Conservation (phyloP, 2,888 invertebrate species). For the Archaeoteleia sp. region DNA sequence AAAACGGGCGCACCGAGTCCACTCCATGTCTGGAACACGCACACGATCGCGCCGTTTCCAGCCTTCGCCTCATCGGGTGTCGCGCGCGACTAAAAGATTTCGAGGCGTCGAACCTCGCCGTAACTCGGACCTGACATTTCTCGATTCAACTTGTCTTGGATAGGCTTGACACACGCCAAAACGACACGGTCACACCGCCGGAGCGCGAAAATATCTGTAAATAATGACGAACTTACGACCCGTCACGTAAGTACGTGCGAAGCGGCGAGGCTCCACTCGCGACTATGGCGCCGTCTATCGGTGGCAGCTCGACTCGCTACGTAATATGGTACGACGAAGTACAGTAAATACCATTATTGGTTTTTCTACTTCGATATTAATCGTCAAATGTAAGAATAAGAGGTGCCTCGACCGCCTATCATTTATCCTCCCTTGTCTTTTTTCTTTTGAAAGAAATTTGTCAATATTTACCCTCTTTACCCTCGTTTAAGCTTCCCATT, state of each 20-base stretch:
- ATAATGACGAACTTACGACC: slow-evolving; percentile 36
- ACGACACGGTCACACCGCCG: slow-evolving; percentile 41
- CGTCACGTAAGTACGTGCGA: slow-evolving; percentile 37
- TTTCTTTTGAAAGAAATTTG: no score
- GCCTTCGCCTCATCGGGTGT: slow-evolving; percentile 11
- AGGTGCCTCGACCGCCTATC: no score
- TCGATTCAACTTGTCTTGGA: slow-evolving; percentile 7
- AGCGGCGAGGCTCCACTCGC: slow-evolving; percentile 47
- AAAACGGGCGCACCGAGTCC: slow-evolving; percentile 63
- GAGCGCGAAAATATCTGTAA: slow-evolving; percentile 45
- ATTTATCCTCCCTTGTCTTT: no score
- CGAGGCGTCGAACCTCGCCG: slow-evolving; percentile 26
- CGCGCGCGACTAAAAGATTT: slow-evolving; percentile 21
- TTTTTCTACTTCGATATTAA: no score
- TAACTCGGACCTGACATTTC: slow-evolving; percentile 20
- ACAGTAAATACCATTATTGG: no score
- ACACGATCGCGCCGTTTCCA: slow-evolving; percentile 53
- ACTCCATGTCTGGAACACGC: slow-evolving; percentile 64
- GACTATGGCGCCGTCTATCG: slow-evolving; percentile 33
- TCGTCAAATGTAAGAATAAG: no score
- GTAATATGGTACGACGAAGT: no score
- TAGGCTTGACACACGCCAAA: slow-evolving; percentile 22
- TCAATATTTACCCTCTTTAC: no score
- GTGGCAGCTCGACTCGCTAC: no score
- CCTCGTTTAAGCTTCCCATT: no score